Conservation (phyloP, 2,888 invertebrate species). For the Mesorhabditis spiculigera region DNA sequence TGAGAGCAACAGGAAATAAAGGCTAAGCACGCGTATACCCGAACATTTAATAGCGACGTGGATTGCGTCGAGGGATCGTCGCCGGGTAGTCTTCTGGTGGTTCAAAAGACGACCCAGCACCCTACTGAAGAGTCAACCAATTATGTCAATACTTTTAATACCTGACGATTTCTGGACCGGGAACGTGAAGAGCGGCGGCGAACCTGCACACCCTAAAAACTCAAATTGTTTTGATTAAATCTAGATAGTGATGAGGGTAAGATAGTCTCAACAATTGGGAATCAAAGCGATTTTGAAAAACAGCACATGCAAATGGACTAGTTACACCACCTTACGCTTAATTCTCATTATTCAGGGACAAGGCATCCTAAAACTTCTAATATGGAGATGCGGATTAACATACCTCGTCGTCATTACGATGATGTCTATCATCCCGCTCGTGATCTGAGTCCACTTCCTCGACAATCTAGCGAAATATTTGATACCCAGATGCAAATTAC, state of each 20-base stretch:
- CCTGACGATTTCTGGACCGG: constrained; percentile 25
- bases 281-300: too few relatives aligned
- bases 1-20: neutral
- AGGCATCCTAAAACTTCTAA: neutral
- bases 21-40: neutral
- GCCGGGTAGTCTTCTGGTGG: constrained; percentile 18
- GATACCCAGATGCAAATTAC: neutral
- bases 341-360: neutral
- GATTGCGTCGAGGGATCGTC: constrained; percentile 38
- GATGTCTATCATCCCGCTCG: constrained; percentile 2
- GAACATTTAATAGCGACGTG: constrained; percentile 20
- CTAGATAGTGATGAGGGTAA: too few relatives aligned
- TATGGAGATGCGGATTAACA: neutral
- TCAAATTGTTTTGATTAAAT: neutral
- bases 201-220: constrained; percentile 7
- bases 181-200: constrained; percentile 25
- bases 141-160: neutral
- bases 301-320: too few relatives aligned
- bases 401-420: neutral
- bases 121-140: neutral
- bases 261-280: too few relatives aligned
- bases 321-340: neutral
- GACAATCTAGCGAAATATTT: neutral
- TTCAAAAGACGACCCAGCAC: neutral
- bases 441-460: constrained; percentile 9